Percentiles rank a stretch among this genome's conserved stretches.
These are phyloP conservation scores for Scomber colias DNA, from an alignment of 2,113 vertebrate species.

Conservation along the genomic window DNA sequence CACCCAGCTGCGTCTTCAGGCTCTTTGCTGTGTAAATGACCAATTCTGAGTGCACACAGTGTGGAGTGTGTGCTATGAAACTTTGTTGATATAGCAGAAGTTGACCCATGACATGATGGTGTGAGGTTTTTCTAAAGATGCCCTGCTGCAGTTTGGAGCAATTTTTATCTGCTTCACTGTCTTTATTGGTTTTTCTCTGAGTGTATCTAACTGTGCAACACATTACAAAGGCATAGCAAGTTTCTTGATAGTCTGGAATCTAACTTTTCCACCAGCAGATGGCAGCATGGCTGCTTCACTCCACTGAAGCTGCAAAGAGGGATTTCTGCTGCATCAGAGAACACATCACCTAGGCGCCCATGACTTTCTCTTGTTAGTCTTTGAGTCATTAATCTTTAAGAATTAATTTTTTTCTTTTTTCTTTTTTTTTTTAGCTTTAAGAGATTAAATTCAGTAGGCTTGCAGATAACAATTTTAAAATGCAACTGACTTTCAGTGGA, in stretches of 20 bases:
- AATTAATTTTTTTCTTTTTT: neutral
- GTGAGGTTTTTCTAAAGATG: no score
- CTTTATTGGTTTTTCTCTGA: neutral
- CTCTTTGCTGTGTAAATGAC: slow-evolving; percentile 3
- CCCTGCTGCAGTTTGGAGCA: no score
- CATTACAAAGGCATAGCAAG: neutral
- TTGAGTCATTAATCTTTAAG: neutral
- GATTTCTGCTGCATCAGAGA: slow-evolving; percentile 26
- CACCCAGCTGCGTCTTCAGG: slow-evolving; percentile 35
- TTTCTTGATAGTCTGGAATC: neutral
- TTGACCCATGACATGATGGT: slow-evolving; percentile 12
- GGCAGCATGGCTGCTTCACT: slow-evolving; percentile 72
- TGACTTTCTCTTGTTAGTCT: neutral
- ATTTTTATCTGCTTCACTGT: neutral
- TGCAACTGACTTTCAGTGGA: neutral
- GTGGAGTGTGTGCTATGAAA: slow-evolving; percentile 4
- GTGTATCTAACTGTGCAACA: neutral
- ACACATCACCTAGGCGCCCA: slow-evolving; percentile 6
- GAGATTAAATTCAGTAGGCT: neutral
- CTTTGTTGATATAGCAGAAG: slow-evolving; percentile 29
- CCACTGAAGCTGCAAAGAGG: neutral
- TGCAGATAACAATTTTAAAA: neutral
- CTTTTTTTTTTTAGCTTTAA: neutral
- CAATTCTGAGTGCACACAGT: neutral
- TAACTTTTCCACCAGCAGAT: slow-evolving; percentile 62